Base-by-base conservation (phyloP, 2,113 vertebrate genomes). In the Xenopus laevis region DNA sequence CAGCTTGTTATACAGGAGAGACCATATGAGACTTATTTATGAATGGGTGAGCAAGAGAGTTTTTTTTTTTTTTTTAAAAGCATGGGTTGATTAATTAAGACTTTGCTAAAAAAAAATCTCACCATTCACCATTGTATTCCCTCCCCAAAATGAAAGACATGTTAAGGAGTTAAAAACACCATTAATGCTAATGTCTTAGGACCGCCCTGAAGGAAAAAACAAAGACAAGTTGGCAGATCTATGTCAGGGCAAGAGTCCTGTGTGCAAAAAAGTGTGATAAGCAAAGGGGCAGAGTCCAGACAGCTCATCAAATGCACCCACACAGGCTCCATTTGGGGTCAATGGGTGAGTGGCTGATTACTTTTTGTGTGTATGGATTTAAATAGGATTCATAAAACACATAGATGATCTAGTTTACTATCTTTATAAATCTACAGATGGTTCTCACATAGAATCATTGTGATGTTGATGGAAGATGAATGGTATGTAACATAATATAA, bases 191-290 rank as follows among this genome's bases (percentile, higher is more conserved):
- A 40, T 40, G 53, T 16, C 53, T 55, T 55, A n/a, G 17, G 53
- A n/a, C 53, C 8, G 53, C 53, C 53, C 53, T n/a, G 1, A 16
- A n/a, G 8, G 16, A n/a, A n/a, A n/a, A 16, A 55, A n/a, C 4
- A 55, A 55, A n/a, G 53, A 55, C 53, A 55, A n/a, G 53, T n/a
- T 55, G 17, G 53, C 53, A 55, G 18, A 55, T 63, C 17, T 75
- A 46, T 62, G 65, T 53, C 65, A 68, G 72, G 65, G 46, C 73
- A 68, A 61, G n/a, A 75, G 65, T 68, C 57, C 65, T 62, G 17
- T 75, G 58, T 75, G 65, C 65, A 68, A 44, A 23, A 45, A 53
- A 40, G 20, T 16, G 27, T 66, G 72, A 74, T 74, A 74, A 68
- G 58, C 23, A 8, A 62, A 21, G 15, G 16, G 64, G 47, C 45